Base-by-base conservation (phyloP, 2,888 invertebrate genomes). In the Pseudolycoriella hygida region DNA sequence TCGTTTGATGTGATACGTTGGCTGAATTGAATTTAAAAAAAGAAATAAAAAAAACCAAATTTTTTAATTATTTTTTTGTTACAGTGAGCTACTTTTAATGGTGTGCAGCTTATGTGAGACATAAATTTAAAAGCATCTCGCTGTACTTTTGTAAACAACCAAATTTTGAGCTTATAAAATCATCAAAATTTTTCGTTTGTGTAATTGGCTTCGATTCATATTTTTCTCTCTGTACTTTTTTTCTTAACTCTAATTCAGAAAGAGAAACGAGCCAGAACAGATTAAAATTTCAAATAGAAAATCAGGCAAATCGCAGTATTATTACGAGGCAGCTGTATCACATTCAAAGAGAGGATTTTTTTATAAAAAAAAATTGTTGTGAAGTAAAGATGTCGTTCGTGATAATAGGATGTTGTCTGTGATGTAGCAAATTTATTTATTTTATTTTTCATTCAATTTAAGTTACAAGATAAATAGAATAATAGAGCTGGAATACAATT, bases 371-470 rank as follows among this genome's bases (percentile, higher is more conserved):
- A 42, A 44, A 20, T 47, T 47, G 44, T 47, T 47, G 44, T 47
- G 32, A 25, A 42, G 44, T 50, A 46, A 45, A 45, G 38, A 47
- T 51, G 51, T 50, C 48, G 50, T 51, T 51, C 47, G 50, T 51
- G 48, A 50, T 40, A 40, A 46, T 48, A 46, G 48, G 44, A 31
- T 48, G 46, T 48, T 48, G 46, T 48, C 45, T 48, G 43, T 46
- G 41, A 46, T 43, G 42, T 45, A 43, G 47, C 25, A 43, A 38
- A 20, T 10, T 43, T 38, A 32, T 43, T 17, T 17, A 25, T 41
- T 41, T 41, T 34, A 15, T 20, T 42, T 15, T 30, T 11, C 15
- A 30, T 15, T 11, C 11, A 14, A 25, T 17, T 6, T 25, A 34
- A 18, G 6, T 43, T 30, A 43, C 18, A 19, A 17, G 17, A 18